phyloP scores from a whole-genome alignment of 2,113 vertebrate species.

The Cephalophus harveyi region DNA sequence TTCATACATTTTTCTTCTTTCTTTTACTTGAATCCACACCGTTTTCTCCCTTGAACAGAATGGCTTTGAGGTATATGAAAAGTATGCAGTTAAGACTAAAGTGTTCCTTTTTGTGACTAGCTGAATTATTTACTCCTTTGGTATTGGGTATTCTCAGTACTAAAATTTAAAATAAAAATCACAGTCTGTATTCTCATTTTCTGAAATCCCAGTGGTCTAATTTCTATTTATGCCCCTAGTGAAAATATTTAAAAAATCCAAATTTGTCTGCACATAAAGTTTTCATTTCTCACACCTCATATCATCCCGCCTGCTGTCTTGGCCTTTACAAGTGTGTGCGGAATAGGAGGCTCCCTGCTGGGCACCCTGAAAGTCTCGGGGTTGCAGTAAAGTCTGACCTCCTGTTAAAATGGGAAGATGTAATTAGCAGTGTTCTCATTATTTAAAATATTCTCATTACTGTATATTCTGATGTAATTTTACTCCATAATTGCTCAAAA shows the following conservation, averaged over 20 bases:
- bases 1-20: not conserved
- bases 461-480: constrained; percentile 58
- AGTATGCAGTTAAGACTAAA: not conserved
- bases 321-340: constrained; percentile 67
- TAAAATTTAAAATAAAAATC: constrained; percentile 72
- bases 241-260: constrained; percentile 86
- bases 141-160: constrained; percentile 46
- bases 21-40: not conserved
- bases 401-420: constrained; percentile 70
- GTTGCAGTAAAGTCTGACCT: constrained; percentile 67
- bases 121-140: constrained; percentile 53
- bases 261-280: constrained; percentile 82
- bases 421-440: constrained; percentile 74
- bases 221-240: constrained; percentile 80
- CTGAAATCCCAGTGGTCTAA: constrained; percentile 74
- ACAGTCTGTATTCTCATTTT: constrained; percentile 72
- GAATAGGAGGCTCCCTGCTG: constrained; percentile 66
- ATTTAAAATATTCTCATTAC: constrained; percentile 45
- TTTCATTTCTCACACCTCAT: constrained; percentile 85
- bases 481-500: not conserved
- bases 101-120: constrained; percentile 33
- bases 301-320: constrained; percentile 70
- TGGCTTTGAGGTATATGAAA: not conserved
- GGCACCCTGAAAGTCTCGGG: constrained; percentile 58
- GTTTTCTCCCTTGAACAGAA: not conserved